These are phyloP conservation scores for Machimus rusticus DNA, from an alignment of 2,888 invertebrate species.

Conservation along the genomic window DNA sequence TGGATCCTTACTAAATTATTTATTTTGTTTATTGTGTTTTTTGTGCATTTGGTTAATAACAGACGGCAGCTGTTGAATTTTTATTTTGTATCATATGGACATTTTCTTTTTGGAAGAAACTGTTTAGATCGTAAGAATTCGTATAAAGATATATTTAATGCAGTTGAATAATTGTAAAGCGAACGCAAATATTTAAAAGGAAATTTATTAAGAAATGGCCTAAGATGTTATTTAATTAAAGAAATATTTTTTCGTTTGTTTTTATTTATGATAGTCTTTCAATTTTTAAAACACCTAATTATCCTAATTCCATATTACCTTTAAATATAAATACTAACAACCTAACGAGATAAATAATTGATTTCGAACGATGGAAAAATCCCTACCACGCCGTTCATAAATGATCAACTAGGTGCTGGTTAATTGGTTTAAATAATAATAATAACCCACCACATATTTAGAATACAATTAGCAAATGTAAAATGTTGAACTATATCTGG, in stretches of 20 bases:
- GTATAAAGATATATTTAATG: slow-evolving; percentile 35
- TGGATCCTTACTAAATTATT: slow-evolving; percentile 28
- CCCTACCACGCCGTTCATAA: too few relatives aligned
- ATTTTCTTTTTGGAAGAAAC: slow-evolving; percentile 19
- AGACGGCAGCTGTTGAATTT: slow-evolving; percentile 3
- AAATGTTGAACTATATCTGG: too few relatives aligned
- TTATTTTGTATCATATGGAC: slow-evolving; percentile 20
- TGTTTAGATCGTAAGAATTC: slow-evolving; percentile 6
- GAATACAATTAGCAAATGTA: too few relatives aligned
- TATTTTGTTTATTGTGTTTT: slow-evolving; percentile 12
- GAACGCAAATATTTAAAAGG: slow-evolving; percentile 18
- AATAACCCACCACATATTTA: too few relatives aligned
- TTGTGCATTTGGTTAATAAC: slow-evolving; percentile 37
- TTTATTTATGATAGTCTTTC: background rate
- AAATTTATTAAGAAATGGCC: slow-evolving; percentile 33
- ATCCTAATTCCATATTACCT: too few relatives aligned
- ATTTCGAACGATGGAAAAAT: too few relatives aligned
- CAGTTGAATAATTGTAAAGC: slow-evolving; percentile 34
- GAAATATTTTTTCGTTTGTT: slow-evolving; percentile 23
- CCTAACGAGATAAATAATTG: too few relatives aligned
- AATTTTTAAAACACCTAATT: background rate
- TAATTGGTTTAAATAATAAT: too few relatives aligned
- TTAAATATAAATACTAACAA: too few relatives aligned
- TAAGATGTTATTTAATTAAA: slow-evolving; percentile 39
- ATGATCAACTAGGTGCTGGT: too few relatives aligned